A percentile compares a stretch with the other conserved stretches of the same genome.
Evolutionary conservation across 2,113 vertebrate species (phyloP).

Genomic region (Odobenus rosmarus): DNA sequence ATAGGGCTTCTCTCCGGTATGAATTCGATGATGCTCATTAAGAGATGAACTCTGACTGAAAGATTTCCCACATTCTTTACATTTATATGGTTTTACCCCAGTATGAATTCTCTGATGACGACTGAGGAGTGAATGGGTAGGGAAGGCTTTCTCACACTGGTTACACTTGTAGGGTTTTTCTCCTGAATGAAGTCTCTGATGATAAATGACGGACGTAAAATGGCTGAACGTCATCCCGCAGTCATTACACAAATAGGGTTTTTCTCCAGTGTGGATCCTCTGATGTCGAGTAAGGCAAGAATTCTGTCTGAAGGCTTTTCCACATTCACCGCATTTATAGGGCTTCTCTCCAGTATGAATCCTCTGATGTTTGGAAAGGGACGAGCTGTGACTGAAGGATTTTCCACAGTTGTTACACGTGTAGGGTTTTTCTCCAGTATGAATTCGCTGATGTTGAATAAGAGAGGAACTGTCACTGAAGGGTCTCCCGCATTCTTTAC

Average conservation of each 20-base stretch:
- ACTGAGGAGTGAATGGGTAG: conserved; percentile 67
- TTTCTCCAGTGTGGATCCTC: conserved; percentile 81
- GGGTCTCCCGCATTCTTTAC: conserved; percentile 77
- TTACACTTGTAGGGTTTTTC: conserved; percentile 81
- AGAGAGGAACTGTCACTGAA: conserved; percentile 81
- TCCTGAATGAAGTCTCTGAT: conserved; percentile 80
- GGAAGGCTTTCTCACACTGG: conserved; percentile 76
- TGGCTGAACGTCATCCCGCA: conserved; percentile 79
- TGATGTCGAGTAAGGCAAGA: conserved; percentile 79
- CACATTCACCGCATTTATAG: conserved; percentile 79
- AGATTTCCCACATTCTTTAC: conserved; percentile 75
- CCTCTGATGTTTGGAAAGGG: conserved; percentile 79
- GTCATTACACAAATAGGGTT: conserved; percentile 76
- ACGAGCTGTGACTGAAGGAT: conserved; percentile 79
- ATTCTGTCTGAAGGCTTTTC: conserved; percentile 79
- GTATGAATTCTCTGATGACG: conserved; percentile 73
- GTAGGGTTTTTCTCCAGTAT: conserved; percentile 81
- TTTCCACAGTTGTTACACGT: conserved; percentile 78
- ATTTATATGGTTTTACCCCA: conserved; percentile 75
- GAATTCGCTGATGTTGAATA: conserved; percentile 81
- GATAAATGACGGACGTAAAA: conserved; percentile 75
- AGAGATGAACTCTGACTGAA: conserved; percentile 78
- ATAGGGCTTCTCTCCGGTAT: conserved; percentile 80
- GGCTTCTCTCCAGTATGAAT: conserved; percentile 83
- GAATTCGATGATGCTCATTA: conserved; percentile 69